These are phyloP conservation scores for Pontoporia blainvillei DNA, from an alignment of 2,113 vertebrate genomes.

Conservation along the genomic window DNA sequence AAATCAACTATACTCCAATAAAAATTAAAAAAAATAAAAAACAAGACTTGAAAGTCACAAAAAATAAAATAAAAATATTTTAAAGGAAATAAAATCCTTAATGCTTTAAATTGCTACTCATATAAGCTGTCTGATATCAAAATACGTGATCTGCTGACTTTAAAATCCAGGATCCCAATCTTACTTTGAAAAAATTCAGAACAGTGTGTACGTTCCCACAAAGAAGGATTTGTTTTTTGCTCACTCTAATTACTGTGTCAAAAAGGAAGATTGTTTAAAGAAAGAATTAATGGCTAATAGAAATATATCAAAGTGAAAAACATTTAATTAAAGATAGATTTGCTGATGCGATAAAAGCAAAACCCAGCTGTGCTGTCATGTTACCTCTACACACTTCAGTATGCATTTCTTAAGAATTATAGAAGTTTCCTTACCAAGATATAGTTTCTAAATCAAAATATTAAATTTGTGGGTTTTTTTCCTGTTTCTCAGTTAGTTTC, in stretches of 20 bases:
- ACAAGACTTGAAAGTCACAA: no score
- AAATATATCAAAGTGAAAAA: neutral
- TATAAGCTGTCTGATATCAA: neutral
- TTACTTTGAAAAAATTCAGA: neutral
- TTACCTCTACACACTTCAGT: neutral
- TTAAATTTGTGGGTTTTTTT: neutral
- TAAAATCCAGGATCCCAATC: neutral
- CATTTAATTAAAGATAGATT: neutral
- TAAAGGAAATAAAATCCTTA: neutral
- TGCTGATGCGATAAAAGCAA: neutral
- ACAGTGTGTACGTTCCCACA: neutral
- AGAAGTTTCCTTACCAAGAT: neutral
- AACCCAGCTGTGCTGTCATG: neutral
- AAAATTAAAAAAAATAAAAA: no score
- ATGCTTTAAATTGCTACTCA: neutral
- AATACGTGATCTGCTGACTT: neutral
- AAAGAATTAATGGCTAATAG: neutral
- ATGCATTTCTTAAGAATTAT: neutral
- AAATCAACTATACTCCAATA: no score
- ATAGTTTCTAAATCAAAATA: neutral
- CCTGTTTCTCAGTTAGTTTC: neutral
- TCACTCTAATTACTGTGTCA: neutral
- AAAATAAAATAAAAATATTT: neutral
- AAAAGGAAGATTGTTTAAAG: neutral
- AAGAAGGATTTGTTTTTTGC: neutral